Base-by-base conservation (phyloP, 2,113 vertebrate species). In the Pyxicephalus adspersus region DNA sequence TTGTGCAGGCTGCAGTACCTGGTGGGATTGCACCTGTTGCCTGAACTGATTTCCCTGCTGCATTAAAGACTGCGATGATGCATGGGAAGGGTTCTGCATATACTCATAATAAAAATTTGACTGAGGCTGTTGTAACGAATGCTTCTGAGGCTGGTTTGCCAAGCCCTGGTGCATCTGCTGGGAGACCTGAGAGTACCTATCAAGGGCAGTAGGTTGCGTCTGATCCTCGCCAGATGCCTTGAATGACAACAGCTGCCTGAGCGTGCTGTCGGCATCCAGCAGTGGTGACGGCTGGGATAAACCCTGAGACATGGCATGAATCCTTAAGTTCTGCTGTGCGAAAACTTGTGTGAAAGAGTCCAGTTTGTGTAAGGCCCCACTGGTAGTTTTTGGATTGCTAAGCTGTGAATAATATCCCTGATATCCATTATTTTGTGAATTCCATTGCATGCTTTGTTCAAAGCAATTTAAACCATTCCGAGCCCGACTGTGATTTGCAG, bases 261-360 rank as follows among this genome's bases (percentile, higher is more conserved):
- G 93, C 0, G 93, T 90, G 0, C 92, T 93, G 83, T 95, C 94
- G 0, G 86, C 74, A 25, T 94, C 93, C 83, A 88, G 88, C 84
- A 90, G 89, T 0, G 91, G 86, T 0, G 91, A 86, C 83, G 92
- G 92, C 0, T 86, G 72, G 34, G 92, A 90, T 84, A 94, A 84
- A 85, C 92, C 88, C 87, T 93, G 89, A 88, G 94, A 88, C 86
- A 91, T 93, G 81, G 91, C 90, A 85, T 94, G 92, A 83, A 93
- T 92, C n/a, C 92, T 88, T 83, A 93, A 86, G 84, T 95, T 96
- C 83, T 95, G 95, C 84, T 89, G 92, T 70, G 94, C 88, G 86
- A 96, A 96, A 38, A 94, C 95, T 86, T 96, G 94, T 0, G 93
- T 94, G 79, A 96, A 96, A 55, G 95, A 95, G 85, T 96, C 95